These are phyloP conservation scores for Austrofundulus limnaeus DNA, from an alignment of 2,113 vertebrate species.

Conservation along the genomic window DNA sequence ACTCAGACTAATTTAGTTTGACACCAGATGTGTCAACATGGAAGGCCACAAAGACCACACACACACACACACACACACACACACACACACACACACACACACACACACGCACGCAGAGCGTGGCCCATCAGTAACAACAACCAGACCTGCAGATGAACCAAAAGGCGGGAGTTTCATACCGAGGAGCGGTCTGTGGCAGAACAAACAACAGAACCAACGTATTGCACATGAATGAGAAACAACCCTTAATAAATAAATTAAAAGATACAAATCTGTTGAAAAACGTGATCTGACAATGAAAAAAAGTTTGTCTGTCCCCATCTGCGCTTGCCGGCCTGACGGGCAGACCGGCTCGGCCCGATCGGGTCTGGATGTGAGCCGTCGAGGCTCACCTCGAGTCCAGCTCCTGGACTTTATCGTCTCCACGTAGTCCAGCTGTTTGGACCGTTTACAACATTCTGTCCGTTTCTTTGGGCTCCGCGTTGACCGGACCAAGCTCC, in stretches of 20 bases:
- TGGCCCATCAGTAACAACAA: constrained; percentile 60
- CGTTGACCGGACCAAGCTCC: not conserved
- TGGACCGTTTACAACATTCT: constrained; percentile 14
- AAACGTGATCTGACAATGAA: constrained; percentile 70
- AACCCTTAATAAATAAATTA: constrained; percentile 67
- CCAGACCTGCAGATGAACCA: constrained; percentile 39
- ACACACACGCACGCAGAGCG: not conserved
- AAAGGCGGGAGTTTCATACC: constrained; percentile 52
- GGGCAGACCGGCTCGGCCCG: constrained; percentile 38
- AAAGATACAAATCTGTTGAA: constrained; percentile 73
- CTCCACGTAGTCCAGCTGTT: constrained; percentile 21
- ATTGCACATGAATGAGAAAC: constrained; percentile 66
- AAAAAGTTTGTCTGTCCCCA: constrained; percentile 66
- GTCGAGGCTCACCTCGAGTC: constrained; percentile 29
- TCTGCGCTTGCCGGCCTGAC: constrained; percentile 44
- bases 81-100: not conserved
- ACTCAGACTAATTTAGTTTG: constrained; percentile 36
- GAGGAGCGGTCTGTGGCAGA: constrained; percentile 55
- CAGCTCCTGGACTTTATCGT: constrained; percentile 36
- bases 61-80: not conserved
- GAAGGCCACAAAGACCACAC: constrained; percentile 49
- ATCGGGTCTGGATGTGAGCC: constrained; percentile 27
- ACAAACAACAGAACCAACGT: constrained; percentile 70
- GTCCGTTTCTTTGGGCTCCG: constrained; percentile 36
- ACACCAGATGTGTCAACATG: constrained; percentile 36